Conservation (phyloP, 1,140 invertebrate genomes). For the Tetramorium simillimum region DNA sequence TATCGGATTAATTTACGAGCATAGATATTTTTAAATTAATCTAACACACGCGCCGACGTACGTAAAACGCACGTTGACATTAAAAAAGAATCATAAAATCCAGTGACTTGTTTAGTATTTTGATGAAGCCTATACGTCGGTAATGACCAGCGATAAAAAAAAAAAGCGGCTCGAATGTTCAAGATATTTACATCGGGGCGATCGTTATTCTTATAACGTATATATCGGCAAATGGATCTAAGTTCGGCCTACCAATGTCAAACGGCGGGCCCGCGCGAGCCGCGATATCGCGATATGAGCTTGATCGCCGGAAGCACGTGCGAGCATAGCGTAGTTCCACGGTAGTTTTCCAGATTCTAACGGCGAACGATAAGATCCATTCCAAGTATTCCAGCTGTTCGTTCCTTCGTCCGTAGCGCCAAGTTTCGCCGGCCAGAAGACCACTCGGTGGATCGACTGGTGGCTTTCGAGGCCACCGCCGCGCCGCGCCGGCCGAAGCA, state of each 20-base stretch:
- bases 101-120: neutral
- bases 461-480: constrained; percentile 11
- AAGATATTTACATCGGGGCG: constrained; percentile 14
- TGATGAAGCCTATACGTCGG: neutral
- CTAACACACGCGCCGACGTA: neutral
- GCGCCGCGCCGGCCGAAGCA: neutral
- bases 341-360: constrained; percentile 55
- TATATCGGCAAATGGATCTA: constrained; percentile 50
- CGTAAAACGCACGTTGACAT: too few species aligned
- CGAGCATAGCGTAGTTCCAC: constrained; percentile 46
- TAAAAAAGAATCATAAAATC: neutral
- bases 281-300: constrained; percentile 9
- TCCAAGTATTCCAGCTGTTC: constrained; percentile 40
- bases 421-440: neutral
- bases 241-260: constrained; percentile 32
- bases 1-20: neutral
- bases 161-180: neutral
- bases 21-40: neutral
- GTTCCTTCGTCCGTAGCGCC: neutral
- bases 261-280: neutral
- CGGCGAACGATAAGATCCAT: constrained; percentile 53
- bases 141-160: constrained; percentile 20
- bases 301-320: constrained; percentile 56
- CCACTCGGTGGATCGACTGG: too few species aligned
- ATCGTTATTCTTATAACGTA: constrained; percentile 30